These are phyloP conservation scores for Anguilla pacifica DNA, from an alignment of 2,797 vertebrate genomes.

Conservation along the genomic window DNA sequence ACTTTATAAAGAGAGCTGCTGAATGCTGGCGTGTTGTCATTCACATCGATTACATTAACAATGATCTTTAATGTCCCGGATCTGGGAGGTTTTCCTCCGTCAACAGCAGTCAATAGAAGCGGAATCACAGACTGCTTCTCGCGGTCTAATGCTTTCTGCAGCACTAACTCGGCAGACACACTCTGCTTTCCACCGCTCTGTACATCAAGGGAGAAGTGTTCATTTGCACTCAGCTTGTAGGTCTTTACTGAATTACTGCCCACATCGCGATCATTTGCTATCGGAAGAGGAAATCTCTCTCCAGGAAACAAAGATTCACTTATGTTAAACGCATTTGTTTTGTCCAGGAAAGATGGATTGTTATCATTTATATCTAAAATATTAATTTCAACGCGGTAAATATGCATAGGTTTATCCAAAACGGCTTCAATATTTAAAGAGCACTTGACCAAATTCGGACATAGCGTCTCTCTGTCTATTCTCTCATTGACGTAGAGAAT, in stretches of 20 bases:
- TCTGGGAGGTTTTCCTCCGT: conserved; percentile 12
- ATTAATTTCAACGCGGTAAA: conserved; percentile 25
- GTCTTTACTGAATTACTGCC: conserved; percentile 28
- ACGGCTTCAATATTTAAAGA: conserved; percentile 22
- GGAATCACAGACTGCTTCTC: conserved; percentile 66
- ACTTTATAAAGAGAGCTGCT: conserved; percentile 63
- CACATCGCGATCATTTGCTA: conserved; percentile 23
- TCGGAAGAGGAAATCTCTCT: conserved; percentile 1
- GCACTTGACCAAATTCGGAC: background rate
- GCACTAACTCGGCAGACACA: conserved; percentile 66
- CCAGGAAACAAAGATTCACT: conserved; percentile 12
- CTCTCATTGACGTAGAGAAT: conserved; percentile 26
- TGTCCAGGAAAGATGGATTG: background rate
- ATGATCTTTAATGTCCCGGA: conserved; percentile 52
- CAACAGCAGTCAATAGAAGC: conserved; percentile 41
- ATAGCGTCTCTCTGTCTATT: conserved; percentile 25
- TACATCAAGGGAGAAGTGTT: conserved; percentile 53
- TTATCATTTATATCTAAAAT: conserved; percentile 29
- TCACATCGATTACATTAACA: conserved; percentile 58
- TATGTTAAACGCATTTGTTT: conserved; percentile 7
- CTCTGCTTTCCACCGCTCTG: conserved; percentile 51
- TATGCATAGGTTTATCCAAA: background rate
- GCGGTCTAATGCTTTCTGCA: conserved; percentile 73
- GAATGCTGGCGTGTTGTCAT: conserved; percentile 69
- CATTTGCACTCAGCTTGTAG: conserved; percentile 55